Conservation (phyloP, 2,797 vertebrate genomes). For the Sternarchorhynchus goeldii region DNA sequence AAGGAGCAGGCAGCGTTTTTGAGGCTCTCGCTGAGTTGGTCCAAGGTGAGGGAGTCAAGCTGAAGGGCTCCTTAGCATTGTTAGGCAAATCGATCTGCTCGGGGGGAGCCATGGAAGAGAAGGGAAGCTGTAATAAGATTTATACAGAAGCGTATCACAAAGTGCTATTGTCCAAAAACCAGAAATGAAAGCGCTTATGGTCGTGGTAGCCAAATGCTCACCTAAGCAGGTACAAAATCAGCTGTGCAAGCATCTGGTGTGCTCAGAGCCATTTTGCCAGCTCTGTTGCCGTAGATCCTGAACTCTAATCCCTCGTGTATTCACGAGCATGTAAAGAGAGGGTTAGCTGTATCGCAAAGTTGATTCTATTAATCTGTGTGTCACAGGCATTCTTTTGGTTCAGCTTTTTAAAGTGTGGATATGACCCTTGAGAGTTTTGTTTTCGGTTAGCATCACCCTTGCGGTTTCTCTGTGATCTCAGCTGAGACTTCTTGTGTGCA, state of each 20-base stretch:
- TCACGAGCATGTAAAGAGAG: slow-evolving; percentile 17
- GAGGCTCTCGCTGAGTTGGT: slow-evolving; percentile 49
- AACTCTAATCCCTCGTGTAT: slow-evolving; percentile 38
- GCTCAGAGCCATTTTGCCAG: slow-evolving; percentile 46
- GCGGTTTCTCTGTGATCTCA: slow-evolving; percentile 2
- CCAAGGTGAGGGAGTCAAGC: slow-evolving; percentile 60
- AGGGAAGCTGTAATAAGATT: slow-evolving; percentile 61
- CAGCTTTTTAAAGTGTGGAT: slow-evolving; percentile 24
- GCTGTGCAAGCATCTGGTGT: slow-evolving; percentile 51
- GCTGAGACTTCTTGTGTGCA: neutral
- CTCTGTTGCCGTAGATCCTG: slow-evolving; percentile 42
- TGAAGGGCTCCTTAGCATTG: slow-evolving; percentile 66
- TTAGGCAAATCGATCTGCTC: slow-evolving; percentile 69
- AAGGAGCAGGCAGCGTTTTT: slow-evolving; percentile 58
- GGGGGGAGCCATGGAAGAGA: slow-evolving; percentile 49
- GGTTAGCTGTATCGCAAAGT: slow-evolving; percentile 26
- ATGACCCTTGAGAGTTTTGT: slow-evolving; percentile 19
- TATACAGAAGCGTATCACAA: slow-evolving; percentile 60
- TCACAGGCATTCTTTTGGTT: slow-evolving; percentile 30
- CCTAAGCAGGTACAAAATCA: slow-evolving; percentile 65
- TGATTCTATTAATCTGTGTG: slow-evolving; percentile 42
- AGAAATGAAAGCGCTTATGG: slow-evolving; percentile 39
- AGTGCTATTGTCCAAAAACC: slow-evolving; percentile 55
- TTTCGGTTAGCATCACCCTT: slow-evolving; percentile 20
- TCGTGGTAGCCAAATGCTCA: slow-evolving; percentile 47